Evolutionary conservation across 1,140 invertebrate genomes (phyloP).

Genomic region (Drosophila elegans): DNA sequence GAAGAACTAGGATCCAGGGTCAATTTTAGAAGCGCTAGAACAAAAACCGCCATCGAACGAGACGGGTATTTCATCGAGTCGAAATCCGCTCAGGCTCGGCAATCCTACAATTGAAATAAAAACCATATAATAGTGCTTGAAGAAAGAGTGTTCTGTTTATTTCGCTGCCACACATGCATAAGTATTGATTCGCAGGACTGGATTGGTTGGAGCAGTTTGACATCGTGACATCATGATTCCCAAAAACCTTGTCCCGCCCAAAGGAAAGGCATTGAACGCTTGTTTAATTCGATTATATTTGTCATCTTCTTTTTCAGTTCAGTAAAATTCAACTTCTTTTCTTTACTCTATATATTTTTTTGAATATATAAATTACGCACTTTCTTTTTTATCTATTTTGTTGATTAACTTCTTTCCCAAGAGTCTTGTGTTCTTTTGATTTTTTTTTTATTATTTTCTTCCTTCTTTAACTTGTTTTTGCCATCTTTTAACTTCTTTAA

Average conservation of each 20-base stretch:
- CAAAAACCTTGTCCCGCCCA: conserved; percentile 66
- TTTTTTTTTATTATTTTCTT: conserved; percentile 50
- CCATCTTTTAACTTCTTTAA: conserved; percentile 65
- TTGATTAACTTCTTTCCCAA: conserved; percentile 58
- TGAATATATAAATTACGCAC: conserved; percentile 67
- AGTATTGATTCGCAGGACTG: neutral
- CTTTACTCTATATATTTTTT: conserved; percentile 70
- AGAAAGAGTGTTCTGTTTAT: conserved; percentile 37
- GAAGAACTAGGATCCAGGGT: conserved; percentile 67
- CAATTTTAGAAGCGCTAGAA: conserved; percentile 28
- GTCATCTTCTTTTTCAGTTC: conserved; percentile 63
- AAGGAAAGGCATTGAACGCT: conserved; percentile 73
- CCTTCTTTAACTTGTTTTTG: conserved; percentile 57
- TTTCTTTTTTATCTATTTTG: conserved; percentile 59
- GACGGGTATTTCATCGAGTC: conserved; percentile 5
- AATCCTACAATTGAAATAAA: conserved; percentile 71
- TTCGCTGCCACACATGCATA: conserved; percentile 17
- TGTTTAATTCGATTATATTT: conserved; percentile 81
- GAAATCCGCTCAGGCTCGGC: conserved; percentile 32
- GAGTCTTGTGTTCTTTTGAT: conserved; percentile 56
- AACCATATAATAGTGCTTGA: conserved; percentile 74
- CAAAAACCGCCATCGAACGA: conserved; percentile 1
- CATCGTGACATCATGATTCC: conserved; percentile 8
- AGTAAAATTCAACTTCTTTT: conserved; percentile 72
- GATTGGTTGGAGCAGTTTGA: neutral